Conservation (phyloP, 2,888 invertebrate genomes). For the Mesopsocus fuscifrons region DNA sequence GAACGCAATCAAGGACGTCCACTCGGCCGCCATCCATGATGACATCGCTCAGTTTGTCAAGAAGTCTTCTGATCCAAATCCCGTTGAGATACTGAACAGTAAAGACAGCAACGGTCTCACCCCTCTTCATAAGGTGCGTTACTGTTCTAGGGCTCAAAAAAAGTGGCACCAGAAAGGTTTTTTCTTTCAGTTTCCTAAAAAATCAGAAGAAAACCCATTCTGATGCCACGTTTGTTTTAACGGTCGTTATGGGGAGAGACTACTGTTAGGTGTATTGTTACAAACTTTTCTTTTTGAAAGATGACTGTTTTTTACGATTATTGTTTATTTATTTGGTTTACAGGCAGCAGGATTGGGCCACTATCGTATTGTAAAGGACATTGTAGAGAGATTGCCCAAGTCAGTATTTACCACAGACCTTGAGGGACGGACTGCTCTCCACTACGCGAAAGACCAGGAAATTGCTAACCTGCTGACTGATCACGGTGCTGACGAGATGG, state of each 20-base stretch:
- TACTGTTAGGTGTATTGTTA: no score
- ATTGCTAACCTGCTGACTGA: constrained; percentile 48
- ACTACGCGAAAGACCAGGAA: constrained; percentile 65
- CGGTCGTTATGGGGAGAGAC: no score
- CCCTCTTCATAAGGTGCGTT: constrained; percentile 60
- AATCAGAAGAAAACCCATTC: no score
- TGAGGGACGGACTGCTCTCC: constrained; percentile 71
- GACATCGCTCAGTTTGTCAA: constrained; percentile 50
- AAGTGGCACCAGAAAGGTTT: no score
- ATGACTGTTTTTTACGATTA: no score
- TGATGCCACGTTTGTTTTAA: no score
- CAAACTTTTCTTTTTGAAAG: no score
- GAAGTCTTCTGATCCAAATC: constrained; percentile 45
- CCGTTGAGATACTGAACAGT: constrained; percentile 49
- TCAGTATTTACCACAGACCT: constrained; percentile 51
- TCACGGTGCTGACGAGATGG: constrained; percentile 67
- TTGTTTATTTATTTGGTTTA: no score
- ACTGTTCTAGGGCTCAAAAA: no score
- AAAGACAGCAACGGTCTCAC: constrained; percentile 66
- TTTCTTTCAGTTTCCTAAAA: no score
- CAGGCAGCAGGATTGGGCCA: constrained; percentile 70
- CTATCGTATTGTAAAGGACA: constrained; percentile 50
- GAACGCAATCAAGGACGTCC: constrained; percentile 66
- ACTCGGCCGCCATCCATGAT: constrained; percentile 56
- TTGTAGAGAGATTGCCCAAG: constrained; percentile 46